Percentiles rank a stretch among this genome's conserved stretches.
Conservation (phyloP, 2,888 invertebrate genomes). For the Tipula confusa region DNA sequence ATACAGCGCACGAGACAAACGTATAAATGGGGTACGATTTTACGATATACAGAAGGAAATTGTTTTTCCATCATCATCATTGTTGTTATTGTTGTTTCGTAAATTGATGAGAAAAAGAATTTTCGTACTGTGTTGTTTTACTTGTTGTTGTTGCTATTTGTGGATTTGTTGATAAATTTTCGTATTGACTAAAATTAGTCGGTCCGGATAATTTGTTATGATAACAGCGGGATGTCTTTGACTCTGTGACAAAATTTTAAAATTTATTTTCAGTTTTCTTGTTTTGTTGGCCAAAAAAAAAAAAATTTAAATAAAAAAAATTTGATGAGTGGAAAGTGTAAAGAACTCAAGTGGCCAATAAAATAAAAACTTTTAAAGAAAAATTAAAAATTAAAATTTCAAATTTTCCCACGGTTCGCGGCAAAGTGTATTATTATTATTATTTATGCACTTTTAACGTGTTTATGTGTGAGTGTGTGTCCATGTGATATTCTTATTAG, state of each 20-base stretch:
- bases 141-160: neutral
- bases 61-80: neutral
- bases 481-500: neutral
- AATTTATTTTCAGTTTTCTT: neutral
- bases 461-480: too few species aligned
- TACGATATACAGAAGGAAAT: neutral
- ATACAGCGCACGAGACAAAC: neutral
- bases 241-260: slow-evolving; percentile 16
- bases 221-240: slow-evolving; percentile 29
- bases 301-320: neutral
- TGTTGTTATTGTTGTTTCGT: neutral
- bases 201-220: slow-evolving; percentile 30
- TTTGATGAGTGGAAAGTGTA: neutral
- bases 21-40: neutral
- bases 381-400: neutral
- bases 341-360: neutral
- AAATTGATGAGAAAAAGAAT: neutral
- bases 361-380: neutral
- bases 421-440: neutral
- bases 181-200: slow-evolving; percentile 17
- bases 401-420: neutral
- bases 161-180: slow-evolving; percentile 13
- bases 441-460: too few species aligned
- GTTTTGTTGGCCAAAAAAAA: neutral
- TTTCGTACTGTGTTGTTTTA: too few species aligned